Percentiles rank a stretch among this genome's conserved stretches.
Evolutionary conservation across 2,797 vertebrate species (phyloP).

Genomic region (Tenualosa ilisha): DNA sequence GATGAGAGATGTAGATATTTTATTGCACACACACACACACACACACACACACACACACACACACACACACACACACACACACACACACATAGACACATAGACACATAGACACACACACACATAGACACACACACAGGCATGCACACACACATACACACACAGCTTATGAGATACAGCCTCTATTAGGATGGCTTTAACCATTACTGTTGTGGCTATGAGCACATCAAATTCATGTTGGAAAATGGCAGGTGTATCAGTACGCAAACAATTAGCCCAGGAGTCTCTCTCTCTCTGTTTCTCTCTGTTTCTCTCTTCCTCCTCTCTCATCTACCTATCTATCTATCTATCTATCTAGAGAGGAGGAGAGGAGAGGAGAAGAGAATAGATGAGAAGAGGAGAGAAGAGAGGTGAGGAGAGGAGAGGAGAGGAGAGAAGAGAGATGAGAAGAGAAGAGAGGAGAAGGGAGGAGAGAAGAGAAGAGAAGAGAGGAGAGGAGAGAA

Average conservation of each 20-base stretch:
- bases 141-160: background rate
- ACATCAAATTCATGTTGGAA: no score
- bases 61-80: background rate
- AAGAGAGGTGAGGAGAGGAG: background rate
- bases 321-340: background rate
- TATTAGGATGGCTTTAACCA: background rate
- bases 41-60: conserved; percentile 5
- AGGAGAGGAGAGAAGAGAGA: background rate
- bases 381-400: background rate
- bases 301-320: background rate
- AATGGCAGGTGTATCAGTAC: no score
- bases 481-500: background rate
- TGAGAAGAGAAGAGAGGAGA: background rate
- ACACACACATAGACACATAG: background rate
- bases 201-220: background rate
- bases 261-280: background rate
- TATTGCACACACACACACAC: background rate
- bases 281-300: no score
- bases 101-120: background rate
- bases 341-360: background rate
- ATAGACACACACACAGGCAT: background rate
- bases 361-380: background rate
- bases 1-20: background rate
- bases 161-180: background rate
- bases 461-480: background rate